A percentile compares a stretch with the other conserved stretches of the same genome.
These are phyloP conservation scores for Bovichtus variegatus DNA, from an alignment of 2,797 vertebrate genomes.

Conservation along the genomic window DNA sequence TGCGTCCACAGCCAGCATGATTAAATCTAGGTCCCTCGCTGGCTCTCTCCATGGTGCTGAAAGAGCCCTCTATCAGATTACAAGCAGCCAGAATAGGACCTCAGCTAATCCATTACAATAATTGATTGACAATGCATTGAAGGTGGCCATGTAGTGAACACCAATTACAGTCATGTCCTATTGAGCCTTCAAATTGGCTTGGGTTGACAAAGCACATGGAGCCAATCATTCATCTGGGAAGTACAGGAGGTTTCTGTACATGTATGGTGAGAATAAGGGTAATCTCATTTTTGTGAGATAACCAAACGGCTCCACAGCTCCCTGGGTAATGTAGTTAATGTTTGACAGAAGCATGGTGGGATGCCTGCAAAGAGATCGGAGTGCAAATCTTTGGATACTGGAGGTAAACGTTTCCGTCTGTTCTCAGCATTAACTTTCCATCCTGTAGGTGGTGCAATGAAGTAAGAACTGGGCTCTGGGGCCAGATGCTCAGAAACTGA, in stretches of 20 bases:
- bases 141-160: conserved; percentile 90
- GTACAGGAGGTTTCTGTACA: conserved; percentile 83
- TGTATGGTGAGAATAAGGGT: conserved; percentile 36
- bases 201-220: conserved; percentile 52
- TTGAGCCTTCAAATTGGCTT: conserved; percentile 89
- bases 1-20: conserved; percentile 83
- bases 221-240: conserved; percentile 79
- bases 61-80: conserved; percentile 97
- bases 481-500: conserved; percentile 6
- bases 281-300: conserved; percentile 56
- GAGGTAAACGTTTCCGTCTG: conserved; percentile 38
- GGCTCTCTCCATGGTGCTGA: conserved; percentile 96
- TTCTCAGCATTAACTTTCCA: conserved; percentile 40
- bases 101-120: conserved; percentile 96
- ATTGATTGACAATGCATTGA: conserved; percentile 94
- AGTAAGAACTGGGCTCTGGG: conserved; percentile 49
- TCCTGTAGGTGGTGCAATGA: conserved; percentile 88
- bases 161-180: conserved; percentile 89
- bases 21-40: conserved; percentile 96
- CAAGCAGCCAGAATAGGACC: conserved; percentile 91
- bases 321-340: conserved; percentile 43
- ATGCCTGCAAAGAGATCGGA: conserved; percentile 11
- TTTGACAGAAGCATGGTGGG: conserved; percentile 41
- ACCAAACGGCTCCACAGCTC: conserved; percentile 40
- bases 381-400: neutral